A percentile compares a stretch with the other conserved stretches of the same genome.
phyloP scores from a whole-genome alignment of 1,140 invertebrate species.

The Lordiphosa mommai region DNA sequence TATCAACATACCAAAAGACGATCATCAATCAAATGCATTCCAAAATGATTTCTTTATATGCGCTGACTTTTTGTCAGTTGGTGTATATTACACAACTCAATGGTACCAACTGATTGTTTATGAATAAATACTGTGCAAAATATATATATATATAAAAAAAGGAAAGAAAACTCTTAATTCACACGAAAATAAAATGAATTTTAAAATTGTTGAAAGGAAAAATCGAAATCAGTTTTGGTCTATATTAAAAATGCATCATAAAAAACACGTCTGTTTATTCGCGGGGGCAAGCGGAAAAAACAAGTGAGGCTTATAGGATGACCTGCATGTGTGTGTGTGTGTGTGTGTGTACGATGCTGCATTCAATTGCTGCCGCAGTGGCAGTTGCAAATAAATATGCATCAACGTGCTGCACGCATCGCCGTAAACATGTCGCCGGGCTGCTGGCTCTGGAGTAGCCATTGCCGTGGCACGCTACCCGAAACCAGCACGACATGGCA shows the following conservation, averaged over 20 bases:
- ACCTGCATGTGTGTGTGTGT: neutral
- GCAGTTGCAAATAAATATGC: conserved; percentile 38
- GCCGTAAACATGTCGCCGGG: conserved; percentile 45
- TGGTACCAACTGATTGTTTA: conserved; percentile 39
- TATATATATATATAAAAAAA: conserved; percentile 2
- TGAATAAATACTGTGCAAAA: conserved; percentile 33
- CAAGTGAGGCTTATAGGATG: conserved; percentile 21
- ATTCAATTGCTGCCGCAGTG: conserved; percentile 28
- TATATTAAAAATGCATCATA: conserved; percentile 51
- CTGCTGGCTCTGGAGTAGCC: conserved; percentile 31
- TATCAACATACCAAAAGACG: no score
- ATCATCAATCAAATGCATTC: no score
- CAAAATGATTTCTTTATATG: no score
- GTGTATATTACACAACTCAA: conserved; percentile 21
- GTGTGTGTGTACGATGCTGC: conserved; percentile 38
- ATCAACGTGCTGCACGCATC: conserved; percentile 46
- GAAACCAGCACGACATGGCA: conserved; percentile 43
- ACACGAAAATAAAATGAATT: conserved; percentile 17
- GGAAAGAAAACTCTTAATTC: neutral
- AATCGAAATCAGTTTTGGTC: conserved; percentile 8
- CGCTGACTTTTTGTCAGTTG: neutral
- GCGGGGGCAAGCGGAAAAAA: conserved; percentile 14
- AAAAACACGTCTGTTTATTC: conserved; percentile 48
- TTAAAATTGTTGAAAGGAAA: conserved; percentile 7
- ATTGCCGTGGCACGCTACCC: conserved; percentile 35